phyloP scores from a whole-genome alignment of 2,113 vertebrate species.

The Cebidichthys violaceus region DNA sequence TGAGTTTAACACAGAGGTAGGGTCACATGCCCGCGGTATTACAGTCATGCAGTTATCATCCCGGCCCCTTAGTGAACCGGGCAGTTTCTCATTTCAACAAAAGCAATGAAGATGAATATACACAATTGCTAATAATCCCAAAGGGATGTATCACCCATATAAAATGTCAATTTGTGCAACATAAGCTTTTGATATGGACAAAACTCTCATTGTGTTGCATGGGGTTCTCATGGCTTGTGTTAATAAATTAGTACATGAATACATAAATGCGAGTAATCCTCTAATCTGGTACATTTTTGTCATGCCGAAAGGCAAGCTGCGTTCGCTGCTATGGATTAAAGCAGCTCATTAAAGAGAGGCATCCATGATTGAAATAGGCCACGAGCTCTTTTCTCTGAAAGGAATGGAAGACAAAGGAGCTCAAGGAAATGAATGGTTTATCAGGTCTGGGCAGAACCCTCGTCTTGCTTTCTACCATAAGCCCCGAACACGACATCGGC shows the following conservation, averaged over 20 bases:
- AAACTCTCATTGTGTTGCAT: conserved; percentile 56
- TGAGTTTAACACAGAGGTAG: background rate
- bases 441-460: conserved; percentile 80
- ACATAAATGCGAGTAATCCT: conserved; percentile 81
- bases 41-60: background rate
- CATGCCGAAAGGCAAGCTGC: conserved; percentile 71
- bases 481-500: conserved; percentile 75
- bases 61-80: background rate
- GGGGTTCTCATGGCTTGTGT: conserved; percentile 71
- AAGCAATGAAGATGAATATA: background rate
- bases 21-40: background rate
- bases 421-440: conserved; percentile 82
- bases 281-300: conserved; percentile 79
- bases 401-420: conserved; percentile 82
- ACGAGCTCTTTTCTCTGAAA: conserved; percentile 77
- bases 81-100: background rate
- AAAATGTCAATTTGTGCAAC: conserved; percentile 30
- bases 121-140: conserved; percentile 5
- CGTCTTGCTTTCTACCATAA: conserved; percentile 67
- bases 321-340: conserved; percentile 79
- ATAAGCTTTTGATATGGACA: conserved; percentile 43
- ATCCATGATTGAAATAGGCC: conserved; percentile 84
- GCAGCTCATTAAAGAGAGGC: conserved; percentile 82
- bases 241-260: conserved; percentile 79
- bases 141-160: conserved; percentile 11